Conservation (phyloP, 2,888 invertebrate species). For the Laothoe populi region DNA sequence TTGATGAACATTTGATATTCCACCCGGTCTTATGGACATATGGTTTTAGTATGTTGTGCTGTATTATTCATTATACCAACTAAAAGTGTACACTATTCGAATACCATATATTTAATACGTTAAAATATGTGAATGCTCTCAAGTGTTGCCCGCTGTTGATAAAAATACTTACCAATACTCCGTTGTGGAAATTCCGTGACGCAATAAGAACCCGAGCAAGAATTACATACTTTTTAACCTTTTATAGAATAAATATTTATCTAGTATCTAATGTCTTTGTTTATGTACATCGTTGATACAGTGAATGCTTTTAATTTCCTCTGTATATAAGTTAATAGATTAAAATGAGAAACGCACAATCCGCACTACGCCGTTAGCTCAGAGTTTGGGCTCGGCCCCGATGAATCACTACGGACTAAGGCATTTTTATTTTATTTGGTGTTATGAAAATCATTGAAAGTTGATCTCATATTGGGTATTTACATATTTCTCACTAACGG, state of each 20-base stretch:
- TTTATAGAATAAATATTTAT: neutral
- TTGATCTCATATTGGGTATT: neutral
- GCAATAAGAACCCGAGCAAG: neutral
- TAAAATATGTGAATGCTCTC: neutral
- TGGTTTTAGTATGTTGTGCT: neutral
- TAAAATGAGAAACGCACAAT: conserved; percentile 18
- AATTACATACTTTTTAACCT: neutral
- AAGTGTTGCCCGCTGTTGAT: conserved; percentile 10
- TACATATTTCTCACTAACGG: no score
- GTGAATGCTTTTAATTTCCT: conserved; percentile 7
- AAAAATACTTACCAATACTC: conserved; percentile 10
- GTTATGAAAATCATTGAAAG: conserved; percentile 1
- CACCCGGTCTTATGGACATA: neutral
- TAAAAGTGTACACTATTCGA: neutral
- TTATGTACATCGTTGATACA: neutral
- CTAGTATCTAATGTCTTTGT: neutral
- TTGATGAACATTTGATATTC: neutral
- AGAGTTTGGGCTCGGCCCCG: conserved; percentile 23
- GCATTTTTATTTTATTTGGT: conserved; percentile 17
- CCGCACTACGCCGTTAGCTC: conserved; percentile 8
- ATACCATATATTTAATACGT: neutral
- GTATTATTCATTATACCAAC: no score
- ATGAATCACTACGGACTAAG: conserved; percentile 12
- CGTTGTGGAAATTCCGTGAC: neutral
- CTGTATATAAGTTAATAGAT: conserved; percentile 2